phyloP scores from a whole-genome alignment of 2,888 invertebrate species.

The Agonopterix subpropinquella region DNA sequence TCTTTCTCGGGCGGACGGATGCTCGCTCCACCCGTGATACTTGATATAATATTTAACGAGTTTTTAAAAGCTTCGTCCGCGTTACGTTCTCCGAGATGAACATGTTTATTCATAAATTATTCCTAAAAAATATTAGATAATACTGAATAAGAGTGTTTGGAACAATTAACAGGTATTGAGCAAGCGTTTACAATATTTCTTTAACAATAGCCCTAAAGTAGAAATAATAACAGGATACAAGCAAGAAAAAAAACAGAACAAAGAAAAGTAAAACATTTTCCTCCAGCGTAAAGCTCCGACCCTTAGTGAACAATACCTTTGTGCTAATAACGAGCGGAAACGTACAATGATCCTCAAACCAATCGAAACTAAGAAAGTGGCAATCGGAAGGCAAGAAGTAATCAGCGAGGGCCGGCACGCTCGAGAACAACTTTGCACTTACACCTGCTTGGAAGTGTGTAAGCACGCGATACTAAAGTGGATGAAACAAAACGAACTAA shows the following conservation, averaged over 20 bases:
- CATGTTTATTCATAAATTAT: too few relatives aligned
- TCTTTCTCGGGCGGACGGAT: slow-evolving; percentile 34
- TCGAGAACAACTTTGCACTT: slow-evolving; percentile 39
- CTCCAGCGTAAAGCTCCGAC: background rate
- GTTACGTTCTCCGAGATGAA: too few relatives aligned
- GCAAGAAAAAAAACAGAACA: background rate
- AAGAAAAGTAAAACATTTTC: slow-evolving; percentile 2
- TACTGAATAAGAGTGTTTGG: too few relatives aligned
- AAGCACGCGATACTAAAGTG: slow-evolving; percentile 16
- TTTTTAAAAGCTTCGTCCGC: slow-evolving; percentile 8
- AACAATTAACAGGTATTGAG: slow-evolving; percentile 2
- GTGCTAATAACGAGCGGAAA: background rate
- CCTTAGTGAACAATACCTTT: slow-evolving; percentile 6
- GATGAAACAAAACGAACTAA: slow-evolving; percentile 26
- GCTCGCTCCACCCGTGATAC: slow-evolving; percentile 21
- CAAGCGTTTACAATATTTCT: background rate
- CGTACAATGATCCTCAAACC: slow-evolving; percentile 11
- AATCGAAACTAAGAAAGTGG: slow-evolving; percentile 41
- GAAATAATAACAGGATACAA: background rate
- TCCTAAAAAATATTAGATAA: too few relatives aligned
- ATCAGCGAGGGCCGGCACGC: slow-evolving; percentile 36
- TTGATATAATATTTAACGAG: slow-evolving; percentile 18
- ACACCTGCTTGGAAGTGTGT: slow-evolving; percentile 26
- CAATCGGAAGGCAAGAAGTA: slow-evolving; percentile 38
- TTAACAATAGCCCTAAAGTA: background rate